Percentiles rank a stretch among this genome's conserved stretches.
Evolutionary conservation across 2,888 invertebrate genomes (phyloP).

Genomic region (Octonoba sinensis): DNA sequence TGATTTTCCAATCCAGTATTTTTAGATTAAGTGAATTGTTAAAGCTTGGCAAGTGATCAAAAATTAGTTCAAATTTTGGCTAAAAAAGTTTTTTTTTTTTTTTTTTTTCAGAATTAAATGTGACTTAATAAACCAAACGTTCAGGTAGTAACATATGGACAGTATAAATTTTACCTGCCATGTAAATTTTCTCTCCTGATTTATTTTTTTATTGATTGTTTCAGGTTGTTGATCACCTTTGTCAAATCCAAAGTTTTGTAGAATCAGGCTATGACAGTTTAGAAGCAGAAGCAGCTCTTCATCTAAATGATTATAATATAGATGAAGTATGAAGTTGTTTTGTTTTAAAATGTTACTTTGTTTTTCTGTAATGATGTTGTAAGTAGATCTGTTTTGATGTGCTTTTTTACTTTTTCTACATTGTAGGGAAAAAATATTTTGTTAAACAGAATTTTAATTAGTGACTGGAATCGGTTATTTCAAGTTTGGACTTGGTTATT

Average conservation of each 20-base stretch:
- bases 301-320: slow-evolving; percentile 72
- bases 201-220: slow-evolving; percentile 66
- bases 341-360: background rate
- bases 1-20: too few relatives aligned
- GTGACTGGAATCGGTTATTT: too few relatives aligned
- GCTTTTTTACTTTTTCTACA: background rate
- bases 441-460: too few relatives aligned
- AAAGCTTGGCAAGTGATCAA: too few relatives aligned
- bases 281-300: slow-evolving; percentile 73
- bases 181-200: background rate
- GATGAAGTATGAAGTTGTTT: slow-evolving; percentile 68
- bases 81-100: too few relatives aligned
- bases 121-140: too few relatives aligned
- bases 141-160: too few relatives aligned
- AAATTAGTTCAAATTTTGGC: too few relatives aligned
- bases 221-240: slow-evolving; percentile 85
- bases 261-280: slow-evolving; percentile 73
- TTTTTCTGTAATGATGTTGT: background rate
- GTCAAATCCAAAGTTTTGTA: slow-evolving; percentile 76
- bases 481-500: too few relatives aligned
- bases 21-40: too few relatives aligned
- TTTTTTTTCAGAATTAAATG: too few relatives aligned
- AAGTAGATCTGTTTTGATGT: background rate
- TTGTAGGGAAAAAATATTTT: background rate
- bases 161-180: too few relatives aligned